Conservation (phyloP, 2,113 vertebrate species). For the Platichthys stellatus region DNA sequence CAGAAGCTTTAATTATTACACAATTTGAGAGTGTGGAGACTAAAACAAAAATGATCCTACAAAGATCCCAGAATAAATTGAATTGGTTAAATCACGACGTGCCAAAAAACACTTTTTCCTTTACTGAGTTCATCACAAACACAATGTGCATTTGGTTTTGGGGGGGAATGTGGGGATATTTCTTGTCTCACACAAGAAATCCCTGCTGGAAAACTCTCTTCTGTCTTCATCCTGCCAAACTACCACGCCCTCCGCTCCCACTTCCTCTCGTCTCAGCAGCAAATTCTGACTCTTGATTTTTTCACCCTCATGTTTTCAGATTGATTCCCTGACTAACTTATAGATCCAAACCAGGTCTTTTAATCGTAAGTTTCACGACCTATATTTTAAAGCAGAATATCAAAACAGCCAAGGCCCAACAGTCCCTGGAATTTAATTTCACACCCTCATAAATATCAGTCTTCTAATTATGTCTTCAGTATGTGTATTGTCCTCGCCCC, state of each 20-base stretch:
- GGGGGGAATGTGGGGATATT: too few species aligned
- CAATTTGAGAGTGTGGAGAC: not conserved
- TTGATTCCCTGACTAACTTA: not conserved
- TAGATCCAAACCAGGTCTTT: too few species aligned
- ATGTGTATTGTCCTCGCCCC: too few species aligned
- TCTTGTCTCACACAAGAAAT: constrained; percentile 1
- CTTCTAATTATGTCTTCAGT: not conserved
- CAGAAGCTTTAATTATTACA: not conserved
- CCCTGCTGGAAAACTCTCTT: constrained; percentile 13
- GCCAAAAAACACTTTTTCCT: too few species aligned
- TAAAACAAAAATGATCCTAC: not conserved
- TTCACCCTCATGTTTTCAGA: not conserved
- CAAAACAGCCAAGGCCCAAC: too few species aligned
- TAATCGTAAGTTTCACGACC: too few species aligned
- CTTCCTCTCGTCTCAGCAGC: constrained; percentile 2
- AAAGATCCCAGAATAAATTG: too few species aligned
- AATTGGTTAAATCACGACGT: not conserved
- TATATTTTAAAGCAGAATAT: too few species aligned
- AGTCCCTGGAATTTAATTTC: too few species aligned
- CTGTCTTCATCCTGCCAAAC: constrained; percentile 32
- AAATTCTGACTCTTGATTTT: not conserved
- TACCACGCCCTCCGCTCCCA: not conserved
- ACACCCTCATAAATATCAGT: too few species aligned
- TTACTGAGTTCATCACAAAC: too few species aligned
- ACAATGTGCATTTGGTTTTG: too few species aligned